Conservation (phyloP, 2,888 invertebrate species). For the Salpingus planirostris region DNA sequence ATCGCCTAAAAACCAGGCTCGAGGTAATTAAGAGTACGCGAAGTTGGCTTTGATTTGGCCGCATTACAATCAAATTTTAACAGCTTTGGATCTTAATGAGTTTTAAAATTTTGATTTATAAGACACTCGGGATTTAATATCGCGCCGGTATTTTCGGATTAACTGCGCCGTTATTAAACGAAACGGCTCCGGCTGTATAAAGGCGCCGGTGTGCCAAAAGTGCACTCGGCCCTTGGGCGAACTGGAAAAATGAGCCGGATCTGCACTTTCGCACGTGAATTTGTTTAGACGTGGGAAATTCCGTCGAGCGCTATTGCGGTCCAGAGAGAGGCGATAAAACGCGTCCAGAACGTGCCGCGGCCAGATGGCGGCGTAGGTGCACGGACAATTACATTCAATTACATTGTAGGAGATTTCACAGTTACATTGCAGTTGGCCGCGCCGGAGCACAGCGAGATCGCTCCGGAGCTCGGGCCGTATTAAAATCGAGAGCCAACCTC, state of each 20-base stretch:
- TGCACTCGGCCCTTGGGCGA: too few species aligned
- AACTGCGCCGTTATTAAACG: constrained; percentile 8
- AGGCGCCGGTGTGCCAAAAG: too few species aligned
- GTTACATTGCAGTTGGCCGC: constrained; percentile 19
- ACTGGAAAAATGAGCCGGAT: too few species aligned
- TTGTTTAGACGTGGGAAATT: too few species aligned
- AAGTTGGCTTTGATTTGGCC: constrained; percentile 11
- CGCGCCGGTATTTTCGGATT: constrained; percentile 13
- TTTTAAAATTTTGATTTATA: constrained; percentile 15
- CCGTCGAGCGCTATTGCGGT: too few species aligned
- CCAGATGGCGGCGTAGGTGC: constrained; percentile 17
- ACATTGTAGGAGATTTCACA: constrained; percentile 32
- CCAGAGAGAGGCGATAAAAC: constrained; percentile 7
- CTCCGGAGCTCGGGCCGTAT: constrained; percentile 8
- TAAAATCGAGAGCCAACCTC: constrained; percentile 6
- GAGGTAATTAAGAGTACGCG: too few species aligned
- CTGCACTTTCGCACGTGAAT: too few species aligned
- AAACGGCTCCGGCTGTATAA: too few species aligned
- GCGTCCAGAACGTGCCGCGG: constrained; percentile 22
- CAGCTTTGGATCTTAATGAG: constrained; percentile 9
- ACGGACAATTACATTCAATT: constrained; percentile 25
- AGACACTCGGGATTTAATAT: constrained; percentile 12
- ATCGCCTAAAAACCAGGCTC: too few species aligned
- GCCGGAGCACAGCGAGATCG: constrained; percentile 16
- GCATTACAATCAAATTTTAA: constrained; percentile 6